Evolutionary conservation across 2,113 vertebrate genomes (phyloP).

Genomic region (Amphiprion percula): DNA sequence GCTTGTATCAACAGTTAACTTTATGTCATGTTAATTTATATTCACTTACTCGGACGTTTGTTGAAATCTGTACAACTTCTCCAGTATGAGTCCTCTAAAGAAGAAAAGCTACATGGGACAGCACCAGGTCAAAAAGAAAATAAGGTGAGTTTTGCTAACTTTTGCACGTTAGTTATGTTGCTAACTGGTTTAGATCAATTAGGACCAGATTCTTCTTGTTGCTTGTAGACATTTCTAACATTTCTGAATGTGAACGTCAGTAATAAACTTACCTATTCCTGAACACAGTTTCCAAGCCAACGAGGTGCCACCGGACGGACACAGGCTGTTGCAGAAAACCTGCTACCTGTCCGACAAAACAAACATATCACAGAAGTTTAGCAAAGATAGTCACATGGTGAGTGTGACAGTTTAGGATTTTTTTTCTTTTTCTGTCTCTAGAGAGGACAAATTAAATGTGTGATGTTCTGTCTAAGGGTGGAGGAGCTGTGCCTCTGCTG

Average conservation of each 20-base stretch:
- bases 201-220: not conserved
- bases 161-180: not conserved
- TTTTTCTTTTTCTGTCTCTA: not conserved
- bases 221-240: not conserved
- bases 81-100: constrained; percentile 68
- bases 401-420: constrained; percentile 29
- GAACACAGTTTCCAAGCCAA: constrained; percentile 40
- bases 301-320: constrained; percentile 53
- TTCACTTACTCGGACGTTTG: not conserved
- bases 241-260: not conserved
- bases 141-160: constrained; percentile 50
- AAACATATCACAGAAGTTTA: constrained; percentile 29
- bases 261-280: not conserved
- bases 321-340: constrained; percentile 24
- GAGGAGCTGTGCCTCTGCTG: constrained; percentile 15
- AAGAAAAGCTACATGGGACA: constrained; percentile 84
- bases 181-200: not conserved
- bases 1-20: not conserved
- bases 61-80: not conserved
- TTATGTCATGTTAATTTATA: constrained; percentile 53
- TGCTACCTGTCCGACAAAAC: constrained; percentile 12
- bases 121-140: constrained; percentile 81
- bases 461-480: constrained; percentile 56
- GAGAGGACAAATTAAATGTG: not conserved
- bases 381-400: constrained; percentile 39